A percentile compares a stretch with the other conserved stretches of the same genome.
phyloP scores from a whole-genome alignment of 1,140 invertebrate genomes.

The Drosophila kurseongensis region DNA sequence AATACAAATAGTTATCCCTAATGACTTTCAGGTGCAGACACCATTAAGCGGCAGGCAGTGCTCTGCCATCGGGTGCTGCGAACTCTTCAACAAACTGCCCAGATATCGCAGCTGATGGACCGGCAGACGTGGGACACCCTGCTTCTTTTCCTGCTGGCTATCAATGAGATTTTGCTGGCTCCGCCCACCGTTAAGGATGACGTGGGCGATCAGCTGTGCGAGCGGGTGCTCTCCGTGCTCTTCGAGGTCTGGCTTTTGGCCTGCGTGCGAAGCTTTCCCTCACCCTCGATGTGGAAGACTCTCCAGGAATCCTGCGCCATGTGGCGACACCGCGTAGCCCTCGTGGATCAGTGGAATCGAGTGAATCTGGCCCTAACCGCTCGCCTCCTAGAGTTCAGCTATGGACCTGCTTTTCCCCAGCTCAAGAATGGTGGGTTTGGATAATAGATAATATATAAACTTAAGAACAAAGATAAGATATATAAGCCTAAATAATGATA shows the following conservation, averaged over 20 bases:
- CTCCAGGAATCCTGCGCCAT: constrained; percentile 95
- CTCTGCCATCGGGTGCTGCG: constrained; percentile 97
- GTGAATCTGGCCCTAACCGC: constrained; percentile 95
- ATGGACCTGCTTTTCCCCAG: constrained; percentile 94
- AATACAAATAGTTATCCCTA: neutral
- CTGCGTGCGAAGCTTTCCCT: constrained; percentile 94
- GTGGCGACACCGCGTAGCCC: constrained; percentile 96
- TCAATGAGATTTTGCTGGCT: constrained; percentile 95
- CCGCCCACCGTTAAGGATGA: constrained; percentile 97
- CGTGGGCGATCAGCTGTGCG: constrained; percentile 97
- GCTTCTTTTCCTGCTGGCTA: constrained; percentile 95
- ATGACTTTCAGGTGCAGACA: constrained; percentile 89
- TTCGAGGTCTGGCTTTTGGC: constrained; percentile 98
- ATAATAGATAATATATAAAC: neutral
- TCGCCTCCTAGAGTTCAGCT: constrained; percentile 93
- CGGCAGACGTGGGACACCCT: constrained; percentile 96
- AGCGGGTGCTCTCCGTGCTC: constrained; percentile 95
- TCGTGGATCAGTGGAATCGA: constrained; percentile 98
- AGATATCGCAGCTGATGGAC: constrained; percentile 91
- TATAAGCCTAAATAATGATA: too few relatives aligned
- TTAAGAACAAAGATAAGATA: too few relatives aligned
- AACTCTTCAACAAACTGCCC: constrained; percentile 94
- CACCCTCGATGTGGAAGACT: constrained; percentile 98
- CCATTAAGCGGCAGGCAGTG: constrained; percentile 96
- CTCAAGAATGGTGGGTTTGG: constrained; percentile 90